phyloP scores from a whole-genome alignment of 1,140 invertebrate species.

The Ceratitis capitata region DNA sequence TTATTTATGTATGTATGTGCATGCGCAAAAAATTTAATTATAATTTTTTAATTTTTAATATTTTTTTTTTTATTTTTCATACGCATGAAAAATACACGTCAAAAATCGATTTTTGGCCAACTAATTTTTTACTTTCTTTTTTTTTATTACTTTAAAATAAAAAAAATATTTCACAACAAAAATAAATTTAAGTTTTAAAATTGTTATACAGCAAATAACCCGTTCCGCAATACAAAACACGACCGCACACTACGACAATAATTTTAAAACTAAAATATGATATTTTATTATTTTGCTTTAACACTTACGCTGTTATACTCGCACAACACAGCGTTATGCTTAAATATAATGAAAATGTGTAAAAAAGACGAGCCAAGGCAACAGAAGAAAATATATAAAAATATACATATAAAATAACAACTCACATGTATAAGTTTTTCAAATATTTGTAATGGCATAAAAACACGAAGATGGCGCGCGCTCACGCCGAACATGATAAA shows the following conservation, averaged over 20 bases:
- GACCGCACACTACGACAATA: constrained; percentile 36
- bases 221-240: not conserved
- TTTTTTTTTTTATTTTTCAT: not conserved
- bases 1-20: too few species aligned
- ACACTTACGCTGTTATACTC: constrained; percentile 1
- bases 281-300: constrained; percentile 42
- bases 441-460: constrained; percentile 11
- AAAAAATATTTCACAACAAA: not conserved
- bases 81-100: constrained; percentile 16
- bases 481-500: constrained; percentile 15
- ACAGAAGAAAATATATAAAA: constrained; percentile 39
- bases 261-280: constrained; percentile 42
- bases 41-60: not conserved
- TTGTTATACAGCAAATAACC: not conserved
- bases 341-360: constrained; percentile 41
- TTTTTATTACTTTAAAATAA: not conserved
- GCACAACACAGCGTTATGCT: constrained; percentile 7
- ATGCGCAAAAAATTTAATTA: not conserved
- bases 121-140: constrained; percentile 38
- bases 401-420: constrained; percentile 32
- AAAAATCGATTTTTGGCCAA: constrained; percentile 35
- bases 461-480: not conserved
- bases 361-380: constrained; percentile 24
- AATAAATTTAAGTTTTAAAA: not conserved
- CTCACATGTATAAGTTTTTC: constrained; percentile 35